These are phyloP conservation scores for Neopelma chrysocephalum DNA, from an alignment of 2,797 vertebrate genomes.

Conservation along the genomic window DNA sequence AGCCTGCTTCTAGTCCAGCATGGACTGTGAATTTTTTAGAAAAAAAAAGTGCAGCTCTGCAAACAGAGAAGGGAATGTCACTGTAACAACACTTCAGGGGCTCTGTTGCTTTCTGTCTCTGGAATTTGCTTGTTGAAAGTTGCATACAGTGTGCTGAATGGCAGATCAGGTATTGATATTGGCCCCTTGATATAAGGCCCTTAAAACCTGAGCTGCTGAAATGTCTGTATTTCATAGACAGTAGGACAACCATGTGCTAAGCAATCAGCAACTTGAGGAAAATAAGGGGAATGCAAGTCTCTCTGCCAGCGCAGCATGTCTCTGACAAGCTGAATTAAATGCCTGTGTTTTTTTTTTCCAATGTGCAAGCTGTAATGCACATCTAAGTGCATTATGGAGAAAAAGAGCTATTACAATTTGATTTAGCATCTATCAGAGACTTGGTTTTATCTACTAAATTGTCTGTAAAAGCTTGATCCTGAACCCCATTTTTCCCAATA, in stretches of 20 bases:
- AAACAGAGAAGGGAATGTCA: neutral
- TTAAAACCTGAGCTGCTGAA: slow-evolving; percentile 3
- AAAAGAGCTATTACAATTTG: neutral
- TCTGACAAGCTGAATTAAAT: slow-evolving; percentile 24
- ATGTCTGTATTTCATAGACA: neutral
- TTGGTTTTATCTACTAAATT: neutral
- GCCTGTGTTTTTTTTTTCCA: neutral
- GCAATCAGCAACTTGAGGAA: neutral
- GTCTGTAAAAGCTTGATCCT: neutral
- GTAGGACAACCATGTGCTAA: neutral
- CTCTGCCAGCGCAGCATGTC: neutral
- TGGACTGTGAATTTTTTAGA: neutral
- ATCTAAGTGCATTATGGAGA: neutral
- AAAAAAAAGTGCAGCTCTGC: slow-evolving; percentile 3
- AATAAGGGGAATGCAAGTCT: neutral
- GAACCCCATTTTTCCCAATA: neutral
- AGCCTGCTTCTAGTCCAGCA: neutral
- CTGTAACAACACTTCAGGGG: slow-evolving; percentile 1
- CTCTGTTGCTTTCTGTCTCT: neutral
- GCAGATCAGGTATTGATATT: slow-evolving; percentile 18
- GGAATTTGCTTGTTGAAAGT: neutral
- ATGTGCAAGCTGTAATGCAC: neutral
- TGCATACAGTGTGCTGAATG: neutral
- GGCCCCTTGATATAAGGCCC: neutral
- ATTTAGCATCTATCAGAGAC: neutral